Percentiles rank a stretch among this genome's conserved stretches.
Evolutionary conservation across 1,140 invertebrate genomes (phyloP).

Genomic region (Psix sp.): DNA sequence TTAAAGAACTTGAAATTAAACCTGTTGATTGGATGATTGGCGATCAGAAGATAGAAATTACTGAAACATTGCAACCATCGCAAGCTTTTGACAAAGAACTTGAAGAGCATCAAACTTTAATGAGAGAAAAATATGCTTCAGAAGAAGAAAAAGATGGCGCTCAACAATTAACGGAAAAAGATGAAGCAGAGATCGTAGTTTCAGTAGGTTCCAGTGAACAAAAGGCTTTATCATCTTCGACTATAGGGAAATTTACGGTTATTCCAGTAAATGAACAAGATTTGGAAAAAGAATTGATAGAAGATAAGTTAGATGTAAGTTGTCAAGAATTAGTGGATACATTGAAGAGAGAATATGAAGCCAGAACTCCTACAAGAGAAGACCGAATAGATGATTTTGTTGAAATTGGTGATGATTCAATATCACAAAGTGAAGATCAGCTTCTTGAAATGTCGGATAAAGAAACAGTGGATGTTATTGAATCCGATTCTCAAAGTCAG

Average conservation of each 20-base stretch:
- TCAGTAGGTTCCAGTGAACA: conserved; percentile 13
- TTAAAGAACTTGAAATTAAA: conserved; percentile 71
- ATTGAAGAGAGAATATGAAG: conserved; percentile 70
- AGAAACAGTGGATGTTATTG: conserved; percentile 41
- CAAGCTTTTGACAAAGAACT: conserved; percentile 73
- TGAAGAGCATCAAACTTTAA: conserved; percentile 66
- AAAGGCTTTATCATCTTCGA: conserved; percentile 5
- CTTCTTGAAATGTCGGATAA: conserved; percentile 43
- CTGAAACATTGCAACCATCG: conserved; percentile 69
- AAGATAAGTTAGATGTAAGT: conserved; percentile 71
- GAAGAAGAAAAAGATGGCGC: conserved; percentile 4
- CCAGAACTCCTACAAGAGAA: conserved; percentile 68
- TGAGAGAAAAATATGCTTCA: conserved; percentile 15
- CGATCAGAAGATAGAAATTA: conserved; percentile 74
- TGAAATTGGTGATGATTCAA: conserved; percentile 27
- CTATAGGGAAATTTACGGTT: conserved; percentile 66
- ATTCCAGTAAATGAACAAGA: conserved; percentile 67
- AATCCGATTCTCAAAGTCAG: conserved; percentile 50
- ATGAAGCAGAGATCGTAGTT: background rate
- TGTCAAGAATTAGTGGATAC: conserved; percentile 73
- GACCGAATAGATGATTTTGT: conserved; percentile 51
- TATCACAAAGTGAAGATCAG: conserved; percentile 31
- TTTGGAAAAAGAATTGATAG: conserved; percentile 70
- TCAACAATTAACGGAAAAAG: background rate
- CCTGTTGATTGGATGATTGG: conserved; percentile 74